Base-by-base conservation (phyloP, 2,113 vertebrate species). In the Psittacus erithacus region DNA sequence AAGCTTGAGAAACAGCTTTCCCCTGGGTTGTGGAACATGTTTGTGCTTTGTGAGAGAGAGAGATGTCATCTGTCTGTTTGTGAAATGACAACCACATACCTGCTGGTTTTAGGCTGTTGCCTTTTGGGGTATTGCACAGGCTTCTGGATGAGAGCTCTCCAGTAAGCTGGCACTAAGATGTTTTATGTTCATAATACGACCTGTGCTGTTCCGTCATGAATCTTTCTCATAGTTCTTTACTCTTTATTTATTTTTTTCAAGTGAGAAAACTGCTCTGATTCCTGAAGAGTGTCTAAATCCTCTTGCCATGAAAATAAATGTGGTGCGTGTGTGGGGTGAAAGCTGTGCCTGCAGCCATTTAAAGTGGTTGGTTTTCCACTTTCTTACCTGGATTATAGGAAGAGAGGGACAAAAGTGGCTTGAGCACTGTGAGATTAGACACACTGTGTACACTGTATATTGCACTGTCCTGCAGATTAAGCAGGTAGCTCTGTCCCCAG, bases 1-100 rank as follows among this genome's bases (percentile, higher is more conserved):
- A 83, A 52, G 77, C 82, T 88, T 90, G 80, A 92, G 90, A 88
- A 94, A 83, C 82, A 65, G 64, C 83, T 92, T 94, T 93, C 84
- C 92, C 86, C 95, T 92, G 95, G 84, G 86, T 81, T 38, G 86
- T 81, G 64, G 82, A 94, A 29, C 76, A 55, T 43, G 91, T 70
- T 87, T 90, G 92, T 92, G 88, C 84, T 81, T 41, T 91, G 82
- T 82, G 82, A 64, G 93, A 78, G 90, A 77, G 87, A 90, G 82
- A 59, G 63, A 47, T 78, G 90, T 46, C 79, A 67, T 93, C 93
- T 86, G 76, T 97, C 89, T 93, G 86, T 50, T 73, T 70, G 92
- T 2, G 55, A 75, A 86, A 64, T 68, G 88, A 68, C 65, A 86
- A 59, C 68, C 92, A 88, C 73, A 59, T 67, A 49, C 93, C 92